A percentile compares a stretch with the other conserved stretches of the same genome.
Evolutionary conservation across 2,888 invertebrate genomes (phyloP).

Genomic region (Seira musarum): DNA sequence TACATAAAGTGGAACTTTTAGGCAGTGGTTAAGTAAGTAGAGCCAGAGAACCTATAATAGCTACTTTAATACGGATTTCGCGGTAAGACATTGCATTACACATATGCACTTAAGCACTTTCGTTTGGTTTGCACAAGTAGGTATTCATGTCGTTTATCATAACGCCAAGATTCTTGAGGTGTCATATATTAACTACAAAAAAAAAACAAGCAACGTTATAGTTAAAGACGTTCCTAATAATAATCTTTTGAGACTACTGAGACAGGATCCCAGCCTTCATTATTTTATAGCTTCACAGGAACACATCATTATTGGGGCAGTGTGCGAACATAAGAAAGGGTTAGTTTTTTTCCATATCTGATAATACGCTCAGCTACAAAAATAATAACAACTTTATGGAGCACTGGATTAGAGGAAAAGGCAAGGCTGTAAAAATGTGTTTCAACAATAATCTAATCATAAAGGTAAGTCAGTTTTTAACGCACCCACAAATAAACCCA

Average conservation of each 20-base stretch:
- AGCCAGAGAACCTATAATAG: too few relatives aligned
- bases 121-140: constrained; percentile 11
- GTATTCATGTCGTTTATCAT: constrained; percentile 9
- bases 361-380: constrained; percentile 33
- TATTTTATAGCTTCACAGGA: constrained; percentile 6
- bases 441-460: too few relatives aligned
- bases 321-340: too few relatives aligned
- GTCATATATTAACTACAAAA: too few relatives aligned
- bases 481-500: too few relatives aligned
- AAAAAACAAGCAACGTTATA: background rate
- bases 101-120: background rate
- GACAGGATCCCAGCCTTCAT: constrained; percentile 31
- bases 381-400: background rate
- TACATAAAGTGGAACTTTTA: too few relatives aligned
- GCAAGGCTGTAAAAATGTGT: background rate
- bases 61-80: background rate
- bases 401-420: constrained; percentile 1
- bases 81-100: background rate
- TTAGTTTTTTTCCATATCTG: background rate
- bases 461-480: too few relatives aligned
- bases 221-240: constrained; percentile 36
- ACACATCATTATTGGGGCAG: too few relatives aligned
- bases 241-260: background rate
- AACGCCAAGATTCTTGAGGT: background rate
- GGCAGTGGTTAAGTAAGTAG: too few relatives aligned